phyloP scores from a whole-genome alignment of 1,140 invertebrate species.

The Macrosteles quadrilineatus region DNA sequence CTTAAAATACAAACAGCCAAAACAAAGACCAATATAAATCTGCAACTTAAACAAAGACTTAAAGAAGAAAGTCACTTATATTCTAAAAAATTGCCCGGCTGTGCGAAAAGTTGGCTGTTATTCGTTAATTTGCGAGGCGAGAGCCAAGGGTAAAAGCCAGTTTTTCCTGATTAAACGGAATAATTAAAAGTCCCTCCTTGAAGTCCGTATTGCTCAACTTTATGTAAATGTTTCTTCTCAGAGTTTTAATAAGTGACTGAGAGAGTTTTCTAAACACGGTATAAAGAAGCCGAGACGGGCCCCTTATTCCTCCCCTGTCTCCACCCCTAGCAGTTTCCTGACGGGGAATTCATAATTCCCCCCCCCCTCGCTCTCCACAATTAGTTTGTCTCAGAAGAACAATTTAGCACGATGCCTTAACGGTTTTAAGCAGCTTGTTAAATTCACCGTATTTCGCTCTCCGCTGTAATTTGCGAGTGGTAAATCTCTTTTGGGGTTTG shows the following conservation, averaged over 20 bases:
- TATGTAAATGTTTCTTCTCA: slow-evolving; percentile 24
- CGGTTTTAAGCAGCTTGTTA: neutral
- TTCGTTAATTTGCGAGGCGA: slow-evolving; percentile 20
- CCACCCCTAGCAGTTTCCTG: neutral
- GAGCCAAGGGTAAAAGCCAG: neutral
- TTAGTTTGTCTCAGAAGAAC: neutral
- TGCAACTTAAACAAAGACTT: too few relatives aligned
- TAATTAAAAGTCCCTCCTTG: slow-evolving; percentile 18
- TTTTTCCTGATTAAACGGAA: slow-evolving; percentile 23
- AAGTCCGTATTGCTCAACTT: neutral
- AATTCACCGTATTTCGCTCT: too few relatives aligned
- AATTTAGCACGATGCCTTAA: neutral
- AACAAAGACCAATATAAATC: too few relatives aligned
- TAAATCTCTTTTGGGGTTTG: too few relatives aligned
- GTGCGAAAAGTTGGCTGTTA: neutral
- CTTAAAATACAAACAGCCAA: too few relatives aligned
- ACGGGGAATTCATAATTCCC: neutral
- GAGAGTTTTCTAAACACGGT: slow-evolving; percentile 2
- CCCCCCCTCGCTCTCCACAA: neutral
- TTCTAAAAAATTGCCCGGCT: too few relatives aligned
- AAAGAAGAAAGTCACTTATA: too few relatives aligned
- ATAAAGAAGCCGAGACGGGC: neutral
- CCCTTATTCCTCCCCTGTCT: neutral
- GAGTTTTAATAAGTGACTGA: slow-evolving; percentile 10
- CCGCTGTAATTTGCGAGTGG: too few relatives aligned